phyloP scores from a whole-genome alignment of 1,140 invertebrate species.

The Dendroctonus valens region DNA sequence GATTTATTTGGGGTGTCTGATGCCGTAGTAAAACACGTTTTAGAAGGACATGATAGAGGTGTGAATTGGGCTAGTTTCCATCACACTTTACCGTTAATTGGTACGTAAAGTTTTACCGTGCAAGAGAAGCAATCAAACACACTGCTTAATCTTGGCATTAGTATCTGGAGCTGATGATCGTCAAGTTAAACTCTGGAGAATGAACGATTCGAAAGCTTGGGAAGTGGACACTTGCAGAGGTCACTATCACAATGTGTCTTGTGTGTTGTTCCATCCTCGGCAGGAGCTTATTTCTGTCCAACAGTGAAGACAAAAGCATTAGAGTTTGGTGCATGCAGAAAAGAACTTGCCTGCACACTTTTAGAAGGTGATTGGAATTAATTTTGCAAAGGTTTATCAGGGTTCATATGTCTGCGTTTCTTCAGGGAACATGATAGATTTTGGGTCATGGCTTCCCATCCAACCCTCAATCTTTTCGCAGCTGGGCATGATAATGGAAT shows the following conservation, averaged over 20 bases:
- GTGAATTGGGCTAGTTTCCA: slow-evolving; percentile 99
- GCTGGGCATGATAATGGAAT: slow-evolving; percentile 96
- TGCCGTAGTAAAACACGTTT: slow-evolving; percentile 95
- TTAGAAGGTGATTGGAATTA: slow-evolving; percentile 56
- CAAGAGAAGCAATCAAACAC: not conserved
- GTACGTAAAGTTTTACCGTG: slow-evolving; percentile 8
- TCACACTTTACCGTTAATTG: slow-evolving; percentile 90
- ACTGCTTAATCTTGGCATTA: not conserved
- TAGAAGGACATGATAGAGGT: slow-evolving; percentile 96
- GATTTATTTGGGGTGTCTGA: slow-evolving; percentile 97
- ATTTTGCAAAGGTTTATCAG: not conserved
- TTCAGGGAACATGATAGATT: slow-evolving; percentile 92
- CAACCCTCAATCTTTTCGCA: slow-evolving; percentile 81
- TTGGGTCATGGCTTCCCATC: slow-evolving; percentile 94
- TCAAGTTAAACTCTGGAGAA: slow-evolving; percentile 97
- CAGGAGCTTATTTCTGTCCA: slow-evolving; percentile 96
- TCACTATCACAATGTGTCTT: slow-evolving; percentile 99
- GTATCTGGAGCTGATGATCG: slow-evolving; percentile 96
- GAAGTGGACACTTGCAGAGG: slow-evolving; percentile 98
- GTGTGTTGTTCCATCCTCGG: slow-evolving; percentile 94
- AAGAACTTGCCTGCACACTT: slow-evolving; percentile 93
- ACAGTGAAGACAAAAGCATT: slow-evolving; percentile 98
- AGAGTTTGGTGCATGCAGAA: slow-evolving; percentile 99
- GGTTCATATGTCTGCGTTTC: slow-evolving; percentile 1
- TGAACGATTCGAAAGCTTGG: slow-evolving; percentile 99